phyloP scores from a whole-genome alignment of 2,888 invertebrate genomes.

The Xanthorhoe designata region DNA sequence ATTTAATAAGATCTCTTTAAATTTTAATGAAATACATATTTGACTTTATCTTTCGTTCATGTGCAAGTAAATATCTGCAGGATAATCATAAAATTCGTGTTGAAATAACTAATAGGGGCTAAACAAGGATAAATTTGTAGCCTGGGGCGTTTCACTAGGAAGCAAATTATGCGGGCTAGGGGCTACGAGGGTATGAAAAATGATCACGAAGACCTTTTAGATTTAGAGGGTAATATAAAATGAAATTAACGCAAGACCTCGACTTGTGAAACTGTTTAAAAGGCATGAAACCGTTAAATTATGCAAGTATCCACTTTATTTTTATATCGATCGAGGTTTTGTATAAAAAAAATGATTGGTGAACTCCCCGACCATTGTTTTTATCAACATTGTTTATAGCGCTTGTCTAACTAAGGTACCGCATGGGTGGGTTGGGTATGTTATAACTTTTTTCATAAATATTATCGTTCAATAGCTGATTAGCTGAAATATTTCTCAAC shows the following conservation, averaged over 20 bases:
- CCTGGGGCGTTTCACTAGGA: conserved; percentile 54
- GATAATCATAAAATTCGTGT: conserved; percentile 32
- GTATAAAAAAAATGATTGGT: too few relatives aligned
- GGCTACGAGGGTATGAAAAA: conserved; percentile 53
- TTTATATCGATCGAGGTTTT: too few relatives aligned
- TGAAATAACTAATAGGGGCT: conserved; percentile 46
- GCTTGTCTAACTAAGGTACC: too few relatives aligned
- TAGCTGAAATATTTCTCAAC: conserved; percentile 14
- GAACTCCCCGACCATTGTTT: too few relatives aligned
- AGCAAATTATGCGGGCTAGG: conserved; percentile 61
- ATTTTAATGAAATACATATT: neutral
- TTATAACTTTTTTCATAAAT: neutral
- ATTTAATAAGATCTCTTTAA: neutral
- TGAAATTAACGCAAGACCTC: conserved; percentile 28
- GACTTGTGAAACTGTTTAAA: conserved; percentile 21
- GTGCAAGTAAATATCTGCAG: neutral
- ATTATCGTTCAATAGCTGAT: neutral
- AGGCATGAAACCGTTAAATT: conserved; percentile 22
- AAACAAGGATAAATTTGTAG: conserved; percentile 59
- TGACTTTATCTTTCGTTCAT: conserved; percentile 13
- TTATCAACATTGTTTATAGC: too few relatives aligned
- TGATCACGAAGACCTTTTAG: conserved; percentile 46
- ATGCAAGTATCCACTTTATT: conserved; percentile 3
- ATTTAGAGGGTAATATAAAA: conserved; percentile 47
- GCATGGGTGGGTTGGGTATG: neutral